These are phyloP conservation scores for Spatula versicolor DNA, from an alignment of 2,797 vertebrate genomes.

Conservation along the genomic window DNA sequence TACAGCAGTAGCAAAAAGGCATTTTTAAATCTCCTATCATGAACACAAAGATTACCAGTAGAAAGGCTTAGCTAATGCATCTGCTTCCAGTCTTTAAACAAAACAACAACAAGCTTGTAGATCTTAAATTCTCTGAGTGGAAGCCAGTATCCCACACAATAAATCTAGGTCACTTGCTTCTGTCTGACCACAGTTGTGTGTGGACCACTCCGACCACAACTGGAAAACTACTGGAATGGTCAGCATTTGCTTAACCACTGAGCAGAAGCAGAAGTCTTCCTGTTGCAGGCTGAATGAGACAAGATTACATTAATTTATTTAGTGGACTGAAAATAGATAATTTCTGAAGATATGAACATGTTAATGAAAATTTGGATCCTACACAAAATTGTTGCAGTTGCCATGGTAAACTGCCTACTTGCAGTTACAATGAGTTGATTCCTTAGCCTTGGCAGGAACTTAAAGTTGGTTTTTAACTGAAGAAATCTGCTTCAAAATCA, in stretches of 20 bases:
- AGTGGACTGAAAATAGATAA: not conserved
- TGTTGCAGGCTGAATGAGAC: not conserved
- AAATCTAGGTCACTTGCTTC: not conserved
- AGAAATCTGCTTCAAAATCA: not conserved
- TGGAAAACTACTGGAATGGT: constrained; percentile 10
- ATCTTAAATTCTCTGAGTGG: not conserved
- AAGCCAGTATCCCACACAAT: not conserved
- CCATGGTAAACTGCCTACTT: not conserved
- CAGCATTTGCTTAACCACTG: not conserved
- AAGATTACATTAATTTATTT: not conserved
- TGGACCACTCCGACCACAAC: not conserved
- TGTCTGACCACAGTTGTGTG: not conserved
- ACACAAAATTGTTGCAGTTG: not conserved
- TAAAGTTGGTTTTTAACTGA: not conserved
- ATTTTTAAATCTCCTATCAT: not conserved
- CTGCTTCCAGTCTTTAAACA: not conserved
- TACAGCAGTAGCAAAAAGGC: not conserved
- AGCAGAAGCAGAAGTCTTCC: not conserved
- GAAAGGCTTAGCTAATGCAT: not conserved
- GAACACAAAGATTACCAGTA: not conserved
- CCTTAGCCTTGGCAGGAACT: not conserved
- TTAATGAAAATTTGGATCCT: not conserved
- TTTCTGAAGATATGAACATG: not conserved
- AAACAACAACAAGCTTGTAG: not conserved
- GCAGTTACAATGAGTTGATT: not conserved